A percentile compares a stretch with the other conserved stretches of the same genome.
Conservation (phyloP, 2,888 invertebrate species). For the Trichacis sp. region DNA sequence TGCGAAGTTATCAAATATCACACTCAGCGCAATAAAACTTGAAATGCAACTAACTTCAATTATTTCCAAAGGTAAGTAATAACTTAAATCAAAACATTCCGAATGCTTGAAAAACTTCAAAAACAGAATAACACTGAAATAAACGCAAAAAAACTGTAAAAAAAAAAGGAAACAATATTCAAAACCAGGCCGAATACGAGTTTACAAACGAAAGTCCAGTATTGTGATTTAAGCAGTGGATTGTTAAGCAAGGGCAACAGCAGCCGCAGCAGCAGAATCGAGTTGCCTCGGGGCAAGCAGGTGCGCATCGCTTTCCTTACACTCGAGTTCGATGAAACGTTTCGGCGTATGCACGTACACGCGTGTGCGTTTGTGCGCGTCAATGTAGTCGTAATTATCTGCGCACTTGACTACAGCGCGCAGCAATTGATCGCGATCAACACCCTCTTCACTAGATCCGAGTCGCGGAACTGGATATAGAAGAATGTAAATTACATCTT, state of each 20-base stretch:
- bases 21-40: too few relatives aligned
- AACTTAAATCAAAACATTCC: too few relatives aligned
- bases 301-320: constrained; percentile 57
- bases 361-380: constrained; percentile 23
- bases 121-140: too few relatives aligned
- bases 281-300: constrained; percentile 61
- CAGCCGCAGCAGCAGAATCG: constrained; percentile 14
- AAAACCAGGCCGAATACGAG: too few relatives aligned
- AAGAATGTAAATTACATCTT: constrained; percentile 59
- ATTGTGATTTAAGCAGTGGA: neutral
- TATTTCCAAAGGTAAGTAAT: too few relatives aligned
- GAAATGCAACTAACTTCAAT: too few relatives aligned
- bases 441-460: constrained; percentile 39
- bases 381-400: constrained; percentile 22
- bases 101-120: too few relatives aligned
- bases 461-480: constrained; percentile 47
- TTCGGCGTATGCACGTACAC: constrained; percentile 23
- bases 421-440: constrained; percentile 56
- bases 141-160: too few relatives aligned
- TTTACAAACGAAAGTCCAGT: neutral
- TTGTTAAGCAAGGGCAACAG: constrained; percentile 11
- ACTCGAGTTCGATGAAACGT: constrained; percentile 41
- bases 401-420: constrained; percentile 30
- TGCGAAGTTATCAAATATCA: too few relatives aligned
- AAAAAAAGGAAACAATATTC: too few relatives aligned